phyloP scores from a whole-genome alignment of 2,797 vertebrate species.

The Gymnoscopelus microlampas region DNA sequence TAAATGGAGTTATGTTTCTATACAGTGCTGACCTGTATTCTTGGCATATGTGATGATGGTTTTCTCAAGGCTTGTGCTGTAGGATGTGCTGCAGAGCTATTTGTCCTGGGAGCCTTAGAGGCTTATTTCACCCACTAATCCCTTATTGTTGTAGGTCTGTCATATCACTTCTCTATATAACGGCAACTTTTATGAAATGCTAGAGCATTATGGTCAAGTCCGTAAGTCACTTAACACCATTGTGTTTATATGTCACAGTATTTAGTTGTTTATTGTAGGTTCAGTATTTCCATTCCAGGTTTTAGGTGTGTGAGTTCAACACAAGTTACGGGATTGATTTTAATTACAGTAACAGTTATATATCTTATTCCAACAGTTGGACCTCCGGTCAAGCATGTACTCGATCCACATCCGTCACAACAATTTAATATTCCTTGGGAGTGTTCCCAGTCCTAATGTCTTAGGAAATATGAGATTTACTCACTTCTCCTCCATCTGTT shows the following conservation, averaged over 20 bases:
- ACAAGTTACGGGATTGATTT: no score
- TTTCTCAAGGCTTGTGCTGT: not conserved
- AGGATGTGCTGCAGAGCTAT: not conserved
- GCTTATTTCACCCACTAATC: no score
- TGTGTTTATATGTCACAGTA: not conserved
- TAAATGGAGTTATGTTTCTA: no score
- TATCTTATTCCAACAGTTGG: no score
- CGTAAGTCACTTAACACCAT: not conserved
- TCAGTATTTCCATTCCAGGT: not conserved
- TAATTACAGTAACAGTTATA: no score
- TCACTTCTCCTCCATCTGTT: constrained; percentile 85
- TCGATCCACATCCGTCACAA: no score
- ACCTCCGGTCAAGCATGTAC: no score
- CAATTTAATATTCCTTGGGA: not conserved
- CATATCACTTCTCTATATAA: no score
- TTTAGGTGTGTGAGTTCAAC: no score
- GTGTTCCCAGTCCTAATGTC: not conserved
- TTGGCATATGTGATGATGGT: not conserved
- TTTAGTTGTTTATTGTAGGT: not conserved
- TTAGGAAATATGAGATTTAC: constrained; percentile 38
- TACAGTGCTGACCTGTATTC: not conserved
- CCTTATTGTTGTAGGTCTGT: no score
- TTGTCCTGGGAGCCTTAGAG: not conserved
- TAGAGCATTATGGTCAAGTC: not conserved
- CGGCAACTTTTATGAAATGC: no score